Base-by-base conservation (phyloP, 2,888 invertebrate genomes). In the Archips crataeganus region DNA sequence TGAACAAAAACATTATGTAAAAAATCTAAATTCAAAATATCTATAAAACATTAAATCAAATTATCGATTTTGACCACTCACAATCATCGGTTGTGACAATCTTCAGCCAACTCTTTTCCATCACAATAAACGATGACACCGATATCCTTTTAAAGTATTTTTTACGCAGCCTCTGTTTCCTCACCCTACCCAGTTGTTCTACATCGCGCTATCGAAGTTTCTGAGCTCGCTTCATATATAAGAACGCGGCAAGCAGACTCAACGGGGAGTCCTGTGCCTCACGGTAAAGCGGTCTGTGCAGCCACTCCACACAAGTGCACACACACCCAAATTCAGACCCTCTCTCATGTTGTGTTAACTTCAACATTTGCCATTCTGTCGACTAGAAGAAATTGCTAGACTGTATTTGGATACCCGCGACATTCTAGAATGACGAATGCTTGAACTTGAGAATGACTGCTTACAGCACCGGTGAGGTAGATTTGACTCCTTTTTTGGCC, bases 311-410 rank as follows among this genome's bases (percentile, higher is more conserved):
- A 73, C 74, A 85, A 86, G 15, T 90, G 90, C 88, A 87, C 81
- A 75, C 79, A 80, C 87, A 84, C 79, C 77, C 82, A 83, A 86
- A 80, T 82, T 83, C 84, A 81, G 82, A 85, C 81, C 81, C 79
- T 81, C 84, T 80, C 80, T 79, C 83, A 80, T 79, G 82, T 81
- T 80, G 79, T 78, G 81, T 54, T 80, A 83, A 85, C 86, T 91
- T 92, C 91, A 92, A 91, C 84, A 87, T 92, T 92, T 92, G 91
- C 92, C 91, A 92, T 91, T 91, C 92, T 90, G 90, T 90, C 88
- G 86, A 89, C 90, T 91, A 91, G 90, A 90, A 84, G 84, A 84
- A 89, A 88, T 89, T 84, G 89, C 90, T 91, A 91, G 92, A 90
- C 85, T 87, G 89, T 89, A 89, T 87, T 86, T 81, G 84, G 85